phyloP scores from a whole-genome alignment of 23 tunicate genomes.

The Ciona savignyi region DNA sequence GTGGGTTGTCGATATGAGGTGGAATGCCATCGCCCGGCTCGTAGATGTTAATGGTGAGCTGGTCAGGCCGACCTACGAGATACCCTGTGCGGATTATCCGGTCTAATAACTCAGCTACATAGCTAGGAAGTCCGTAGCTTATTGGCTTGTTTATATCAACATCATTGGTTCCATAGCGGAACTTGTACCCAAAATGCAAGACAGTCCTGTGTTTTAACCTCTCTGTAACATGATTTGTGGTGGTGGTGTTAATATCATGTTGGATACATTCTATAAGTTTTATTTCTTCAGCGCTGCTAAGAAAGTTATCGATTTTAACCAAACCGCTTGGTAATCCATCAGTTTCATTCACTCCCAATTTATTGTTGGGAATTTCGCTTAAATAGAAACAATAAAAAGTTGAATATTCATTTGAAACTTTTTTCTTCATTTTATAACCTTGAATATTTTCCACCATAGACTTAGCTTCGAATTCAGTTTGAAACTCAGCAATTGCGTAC shows the following conservation, averaged over 20 bases:
- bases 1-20: conserved; percentile 83
- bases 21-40: conserved; percentile 98
- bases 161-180: conserved; percentile 70
- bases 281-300: conserved; percentile 40
- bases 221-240: conserved; percentile 5
- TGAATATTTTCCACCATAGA: conserved; percentile 17
- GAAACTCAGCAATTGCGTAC: conserved; percentile 12
- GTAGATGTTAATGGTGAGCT: conserved; percentile 84
- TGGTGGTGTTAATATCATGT: conserved; percentile 6
- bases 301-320: conserved; percentile 50
- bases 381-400: conserved; percentile 10
- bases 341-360: background rate
- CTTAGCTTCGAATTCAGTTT: conserved; percentile 1
- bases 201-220: conserved; percentile 65
- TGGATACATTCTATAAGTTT: conserved; percentile 26
- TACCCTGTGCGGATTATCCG: conserved; percentile 13
- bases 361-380: background rate
- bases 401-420: conserved; percentile 7
- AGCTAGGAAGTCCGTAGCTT: conserved; percentile 20
- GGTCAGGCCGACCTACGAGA: conserved; percentile 41
- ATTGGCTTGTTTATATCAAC: conserved; percentile 52
- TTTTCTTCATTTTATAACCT: conserved; percentile 19
- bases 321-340: conserved; percentile 35
- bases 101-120: conserved; percentile 10
- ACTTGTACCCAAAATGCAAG: conserved; percentile 86